Conservation (phyloP, 2,113 vertebrate genomes). For the Macroglossus sobrinus region DNA sequence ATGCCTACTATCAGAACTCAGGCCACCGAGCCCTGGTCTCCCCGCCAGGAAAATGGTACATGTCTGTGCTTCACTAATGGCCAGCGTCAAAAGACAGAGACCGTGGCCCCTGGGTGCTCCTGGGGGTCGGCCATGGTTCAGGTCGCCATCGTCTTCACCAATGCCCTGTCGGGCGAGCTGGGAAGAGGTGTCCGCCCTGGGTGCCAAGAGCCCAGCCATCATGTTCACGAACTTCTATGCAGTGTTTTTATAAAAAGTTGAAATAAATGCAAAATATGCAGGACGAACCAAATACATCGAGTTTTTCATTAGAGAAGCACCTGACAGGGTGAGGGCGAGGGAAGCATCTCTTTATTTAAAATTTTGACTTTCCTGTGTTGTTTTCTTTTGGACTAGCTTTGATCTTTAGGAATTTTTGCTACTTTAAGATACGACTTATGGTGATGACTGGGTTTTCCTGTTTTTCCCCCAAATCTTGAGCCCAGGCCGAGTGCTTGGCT, state of each 20-base stretch:
- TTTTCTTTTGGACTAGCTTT: not conserved
- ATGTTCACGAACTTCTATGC: accelerated
- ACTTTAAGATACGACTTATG: not conserved
- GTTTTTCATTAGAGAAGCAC: not conserved
- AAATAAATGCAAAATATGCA: not conserved
- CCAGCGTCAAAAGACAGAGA: not conserved
- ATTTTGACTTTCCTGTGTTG: not conserved
- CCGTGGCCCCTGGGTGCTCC: accelerated
- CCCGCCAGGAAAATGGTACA: not conserved
- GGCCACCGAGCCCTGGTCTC: not conserved
- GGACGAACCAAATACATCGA: not conserved
- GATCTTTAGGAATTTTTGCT: not conserved
- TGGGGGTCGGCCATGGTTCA: accelerated
- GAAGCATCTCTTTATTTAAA: not conserved
- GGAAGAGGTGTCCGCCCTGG: accelerated
- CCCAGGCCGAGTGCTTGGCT: accelerated
- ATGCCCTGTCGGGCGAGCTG: accelerated
- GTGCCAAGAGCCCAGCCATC: accelerated
- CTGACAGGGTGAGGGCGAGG: not conserved
- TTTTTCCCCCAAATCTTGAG: not conserved
- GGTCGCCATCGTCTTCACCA: not conserved
- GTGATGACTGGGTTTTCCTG: not conserved
- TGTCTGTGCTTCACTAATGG: accelerated
- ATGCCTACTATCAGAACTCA: too few species aligned
- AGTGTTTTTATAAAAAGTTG: not conserved